Base-by-base conservation (phyloP, 2,797 vertebrate genomes). In the Chiloscyllium punctatum region DNA sequence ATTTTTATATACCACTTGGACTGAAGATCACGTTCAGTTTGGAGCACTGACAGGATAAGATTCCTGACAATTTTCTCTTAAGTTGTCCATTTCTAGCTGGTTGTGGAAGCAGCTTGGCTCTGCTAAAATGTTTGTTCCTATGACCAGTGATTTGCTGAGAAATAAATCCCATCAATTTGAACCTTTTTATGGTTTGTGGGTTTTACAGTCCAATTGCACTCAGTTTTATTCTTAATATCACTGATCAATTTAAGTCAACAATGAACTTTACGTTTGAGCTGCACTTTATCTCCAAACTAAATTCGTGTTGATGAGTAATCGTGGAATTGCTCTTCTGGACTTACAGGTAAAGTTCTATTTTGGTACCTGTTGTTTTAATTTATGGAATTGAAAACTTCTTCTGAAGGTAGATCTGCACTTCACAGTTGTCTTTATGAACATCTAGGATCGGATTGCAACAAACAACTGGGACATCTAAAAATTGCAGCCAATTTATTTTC, bases 211-310 rank as follows among this genome's bases (percentile, higher is more conserved):
- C 51, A 95, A 95, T 95, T 95, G 48, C 94, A 95, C 94, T 95
- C 91, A 37, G 51, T 88, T 84, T 71, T 74, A 94, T 95, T 95
- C 53, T 77, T 95, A 71, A 95, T 74, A 95, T 95, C 71, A 95
- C 94, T 95, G 94, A 72, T 95, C 48, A 74, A 53, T 95, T 95
- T 33, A 77, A 53, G 51, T 30, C 18, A 57, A 57, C 94, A 95
- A 53, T 33, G 77, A 48, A 95, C 71, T 66, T 91, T 95, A 69
- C 42, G 51, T 72, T 72, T 71, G 27, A 48, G 69, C 21, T 42
- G 68, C n/a, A 48, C 37, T 94, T 94, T 72, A 71, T 94, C 42
- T 72, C 23, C 68, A 95, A 94, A 95, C 48, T 51, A 53, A 15
- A 53, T 71, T 53, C 33, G 33, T 74, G 48, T 94, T 94, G 69